A percentile compares a stretch with the other conserved stretches of the same genome.
These are phyloP conservation scores for Tribolium freemani DNA, from an alignment of 2,888 invertebrate genomes.

Conservation along the genomic window DNA sequence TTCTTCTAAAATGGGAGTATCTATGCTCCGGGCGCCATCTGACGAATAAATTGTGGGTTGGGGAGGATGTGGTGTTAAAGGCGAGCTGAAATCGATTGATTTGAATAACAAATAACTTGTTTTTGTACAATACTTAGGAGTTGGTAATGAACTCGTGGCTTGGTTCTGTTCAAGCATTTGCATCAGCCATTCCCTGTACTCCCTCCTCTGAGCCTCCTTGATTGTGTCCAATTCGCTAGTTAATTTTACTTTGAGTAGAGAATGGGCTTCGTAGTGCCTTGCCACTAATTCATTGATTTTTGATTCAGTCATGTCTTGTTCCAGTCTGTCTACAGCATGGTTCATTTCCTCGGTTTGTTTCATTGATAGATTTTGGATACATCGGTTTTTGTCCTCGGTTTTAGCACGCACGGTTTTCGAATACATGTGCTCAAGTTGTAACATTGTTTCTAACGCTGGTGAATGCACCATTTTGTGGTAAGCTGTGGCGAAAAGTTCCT, in stretches of 20 bases:
- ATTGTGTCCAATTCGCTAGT: conserved; percentile 88
- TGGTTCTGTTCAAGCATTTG: conserved; percentile 81
- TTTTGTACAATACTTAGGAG: conserved; percentile 67
- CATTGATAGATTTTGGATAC: conserved; percentile 78
- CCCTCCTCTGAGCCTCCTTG: conserved; percentile 86
- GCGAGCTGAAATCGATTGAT: conserved; percentile 63
- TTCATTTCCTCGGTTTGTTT: conserved; percentile 92
- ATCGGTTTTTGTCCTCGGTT: conserved; percentile 79
- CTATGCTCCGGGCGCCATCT: conserved; percentile 45
- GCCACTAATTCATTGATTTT: conserved; percentile 89
- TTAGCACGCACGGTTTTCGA: conserved; percentile 84
- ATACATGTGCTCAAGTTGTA: conserved; percentile 90
- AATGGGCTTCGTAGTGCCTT: conserved; percentile 86
- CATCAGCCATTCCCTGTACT: conserved; percentile 93
- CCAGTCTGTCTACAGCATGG: conserved; percentile 83
- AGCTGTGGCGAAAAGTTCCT: conserved; percentile 88
- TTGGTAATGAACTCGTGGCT: conserved; percentile 71
- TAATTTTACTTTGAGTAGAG: conserved; percentile 88
- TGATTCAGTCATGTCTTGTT: conserved; percentile 82
- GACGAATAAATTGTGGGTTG: conserved; percentile 45
- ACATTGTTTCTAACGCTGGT: conserved; percentile 85
- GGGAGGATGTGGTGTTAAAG: conserved; percentile 64
- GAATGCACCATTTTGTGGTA: conserved; percentile 80
- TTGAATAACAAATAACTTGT: neutral
- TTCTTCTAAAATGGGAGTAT: conserved; percentile 79